Percentiles rank a stretch among this genome's conserved stretches.
Evolutionary conservation across 1,140 invertebrate genomes (phyloP).

Genomic region (Leptopilina boulardi): DNA sequence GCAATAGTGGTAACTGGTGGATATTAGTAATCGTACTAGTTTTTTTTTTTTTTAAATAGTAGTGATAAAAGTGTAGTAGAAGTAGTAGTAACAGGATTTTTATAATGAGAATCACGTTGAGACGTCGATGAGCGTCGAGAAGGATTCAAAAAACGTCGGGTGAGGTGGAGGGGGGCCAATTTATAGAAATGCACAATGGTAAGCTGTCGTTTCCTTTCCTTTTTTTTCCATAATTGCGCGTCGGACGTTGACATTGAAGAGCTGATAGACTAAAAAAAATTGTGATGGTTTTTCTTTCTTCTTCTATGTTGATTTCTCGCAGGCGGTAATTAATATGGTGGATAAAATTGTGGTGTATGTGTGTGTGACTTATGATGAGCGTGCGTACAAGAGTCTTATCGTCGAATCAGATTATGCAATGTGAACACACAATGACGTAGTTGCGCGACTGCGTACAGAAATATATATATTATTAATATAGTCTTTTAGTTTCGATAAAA

Average conservation of each 20-base stretch:
- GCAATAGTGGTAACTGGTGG: slow-evolving; percentile 42
- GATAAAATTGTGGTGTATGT: no score
- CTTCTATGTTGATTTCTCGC: slow-evolving; percentile 40
- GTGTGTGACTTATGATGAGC: slow-evolving; percentile 66
- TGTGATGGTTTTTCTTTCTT: slow-evolving; percentile 40
- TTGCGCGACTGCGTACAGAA: slow-evolving; percentile 76
- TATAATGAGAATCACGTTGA: slow-evolving; percentile 39
- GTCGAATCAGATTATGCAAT: slow-evolving; percentile 76
- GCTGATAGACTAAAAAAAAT: slow-evolving; percentile 45
- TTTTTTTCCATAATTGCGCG: slow-evolving; percentile 49
- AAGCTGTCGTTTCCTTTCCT: slow-evolving; percentile 47
- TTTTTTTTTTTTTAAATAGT: no score
- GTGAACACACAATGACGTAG: slow-evolving; percentile 76
- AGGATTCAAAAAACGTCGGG: slow-evolving; percentile 51
- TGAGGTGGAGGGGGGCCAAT: no score
- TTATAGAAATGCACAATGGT: slow-evolving; percentile 58
- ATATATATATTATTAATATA: slow-evolving; percentile 76
- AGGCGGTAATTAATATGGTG: slow-evolving; percentile 43
- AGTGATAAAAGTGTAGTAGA: slow-evolving; percentile 35
- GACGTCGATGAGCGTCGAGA: slow-evolving; percentile 47
- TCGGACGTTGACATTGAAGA: slow-evolving; percentile 50
- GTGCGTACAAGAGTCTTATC: slow-evolving; percentile 74
- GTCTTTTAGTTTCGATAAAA: slow-evolving; percentile 78
- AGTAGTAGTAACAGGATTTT: slow-evolving; percentile 14
- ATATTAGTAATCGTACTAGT: slow-evolving; percentile 41